A percentile compares a stretch with the other conserved stretches of the same genome.
Conservation (phyloP, 2,797 vertebrate species). For the Cacajao melanocephalus region DNA sequence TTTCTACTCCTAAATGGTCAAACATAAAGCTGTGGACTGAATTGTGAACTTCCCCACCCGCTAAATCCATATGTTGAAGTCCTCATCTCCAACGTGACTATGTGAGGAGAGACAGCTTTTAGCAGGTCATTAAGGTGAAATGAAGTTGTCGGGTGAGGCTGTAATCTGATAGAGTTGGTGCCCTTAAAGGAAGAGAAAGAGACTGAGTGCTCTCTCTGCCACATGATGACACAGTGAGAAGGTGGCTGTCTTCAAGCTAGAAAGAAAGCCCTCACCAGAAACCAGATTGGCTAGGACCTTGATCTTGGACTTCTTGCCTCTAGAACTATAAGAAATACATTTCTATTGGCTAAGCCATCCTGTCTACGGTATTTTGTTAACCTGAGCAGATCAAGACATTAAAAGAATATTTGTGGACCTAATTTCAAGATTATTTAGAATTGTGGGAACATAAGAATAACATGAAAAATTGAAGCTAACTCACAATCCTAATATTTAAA, state of each 20-base stretch:
- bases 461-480: not conserved
- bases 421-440: conserved; percentile 15
- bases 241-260: not conserved
- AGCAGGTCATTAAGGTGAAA: not conserved
- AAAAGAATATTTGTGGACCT: not conserved
- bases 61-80: not conserved
- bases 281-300: not conserved
- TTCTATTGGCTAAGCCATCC: not conserved
- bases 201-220: not conserved
- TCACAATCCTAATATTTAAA: not conserved
- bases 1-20: not conserved
- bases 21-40: not conserved
- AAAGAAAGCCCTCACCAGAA: not conserved
- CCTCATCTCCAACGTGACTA: not conserved
- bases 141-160: not conserved
- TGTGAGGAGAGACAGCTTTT: not conserved
- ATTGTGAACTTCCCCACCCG: not conserved
- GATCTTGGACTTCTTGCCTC: not conserved
- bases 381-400: not conserved
- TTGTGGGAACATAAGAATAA: not conserved
- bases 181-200: not conserved
- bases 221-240: not conserved
- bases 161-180: not conserved
- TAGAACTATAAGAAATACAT: not conserved
- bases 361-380: not conserved